Conservation (phyloP, 2,113 vertebrate species). For the Fukomys damarensis region DNA sequence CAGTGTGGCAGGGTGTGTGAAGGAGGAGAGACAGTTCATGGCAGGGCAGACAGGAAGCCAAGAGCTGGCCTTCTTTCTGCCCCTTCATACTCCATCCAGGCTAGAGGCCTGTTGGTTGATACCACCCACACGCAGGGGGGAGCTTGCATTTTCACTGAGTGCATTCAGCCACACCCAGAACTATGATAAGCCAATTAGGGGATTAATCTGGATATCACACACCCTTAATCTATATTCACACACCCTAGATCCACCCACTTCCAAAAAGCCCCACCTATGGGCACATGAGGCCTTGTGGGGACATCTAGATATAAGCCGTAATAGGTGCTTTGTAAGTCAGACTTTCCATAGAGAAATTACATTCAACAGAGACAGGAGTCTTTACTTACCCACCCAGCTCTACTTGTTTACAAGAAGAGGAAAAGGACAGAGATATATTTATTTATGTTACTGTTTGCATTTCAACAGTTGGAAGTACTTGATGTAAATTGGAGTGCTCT, state of each 20-base stretch:
- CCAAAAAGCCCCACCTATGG: neutral
- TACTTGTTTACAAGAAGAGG: neutral
- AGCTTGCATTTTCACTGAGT: neutral
- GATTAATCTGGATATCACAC: neutral
- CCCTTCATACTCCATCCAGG: neutral
- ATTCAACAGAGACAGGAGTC: neutral
- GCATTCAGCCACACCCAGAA: neutral
- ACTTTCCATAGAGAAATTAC: conserved; percentile 11
- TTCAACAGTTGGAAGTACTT: neutral
- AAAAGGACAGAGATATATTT: neutral
- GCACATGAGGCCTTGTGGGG: neutral
- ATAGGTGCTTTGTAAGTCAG: neutral
- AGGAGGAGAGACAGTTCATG: neutral
- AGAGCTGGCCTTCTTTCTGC: neutral
- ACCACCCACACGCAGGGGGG: neutral
- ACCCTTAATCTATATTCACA: neutral
- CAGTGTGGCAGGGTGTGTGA: neutral
- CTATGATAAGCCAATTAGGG: neutral
- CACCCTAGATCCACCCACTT: neutral
- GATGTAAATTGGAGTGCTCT: neutral
- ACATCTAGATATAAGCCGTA: neutral
- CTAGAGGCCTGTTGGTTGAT: neutral
- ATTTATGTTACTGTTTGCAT: neutral
- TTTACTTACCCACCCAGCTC: neutral
- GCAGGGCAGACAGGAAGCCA: neutral